These are phyloP conservation scores for Acestrorhynchus altus DNA, from an alignment of 2,797 vertebrate genomes.

Conservation along the genomic window DNA sequence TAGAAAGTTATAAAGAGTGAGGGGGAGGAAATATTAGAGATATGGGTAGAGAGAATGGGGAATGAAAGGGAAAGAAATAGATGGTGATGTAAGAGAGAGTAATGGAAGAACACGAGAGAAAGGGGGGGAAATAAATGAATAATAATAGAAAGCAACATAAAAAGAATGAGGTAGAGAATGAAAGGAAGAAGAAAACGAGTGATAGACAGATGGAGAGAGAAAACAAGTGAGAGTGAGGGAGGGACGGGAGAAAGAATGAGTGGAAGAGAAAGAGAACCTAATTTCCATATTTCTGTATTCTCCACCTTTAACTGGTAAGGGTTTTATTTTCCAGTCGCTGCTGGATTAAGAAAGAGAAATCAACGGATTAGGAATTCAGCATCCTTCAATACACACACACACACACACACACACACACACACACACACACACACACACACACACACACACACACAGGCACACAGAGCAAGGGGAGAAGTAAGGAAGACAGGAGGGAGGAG, in stretches of 20 bases:
- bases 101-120: constrained; percentile 26
- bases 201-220: neutral
- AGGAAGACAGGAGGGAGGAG: neutral
- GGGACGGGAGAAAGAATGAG: neutral
- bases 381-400: constrained; percentile 55
- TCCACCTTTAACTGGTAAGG: constrained; percentile 57
- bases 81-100: neutral
- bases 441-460: neutral
- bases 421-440: constrained; percentile 42
- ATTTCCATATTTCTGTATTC: constrained; percentile 68
- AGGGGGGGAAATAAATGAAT: neutral
- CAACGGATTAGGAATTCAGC: constrained; percentile 60
- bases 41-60: constrained; percentile 9
- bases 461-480: constrained; percentile 26
- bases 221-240: neutral
- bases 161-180: neutral
- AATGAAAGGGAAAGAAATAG: constrained; percentile 47
- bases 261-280: constrained; percentile 7
- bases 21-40: no score
- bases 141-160: neutral
- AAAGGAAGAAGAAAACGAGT: neutral
- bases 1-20: constrained; percentile 31
- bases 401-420: constrained; percentile 42
- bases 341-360: constrained; percentile 56
- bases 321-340: constrained; percentile 65